phyloP scores from a whole-genome alignment of 2,113 vertebrate species.

The Pontoporia blainvillei region DNA sequence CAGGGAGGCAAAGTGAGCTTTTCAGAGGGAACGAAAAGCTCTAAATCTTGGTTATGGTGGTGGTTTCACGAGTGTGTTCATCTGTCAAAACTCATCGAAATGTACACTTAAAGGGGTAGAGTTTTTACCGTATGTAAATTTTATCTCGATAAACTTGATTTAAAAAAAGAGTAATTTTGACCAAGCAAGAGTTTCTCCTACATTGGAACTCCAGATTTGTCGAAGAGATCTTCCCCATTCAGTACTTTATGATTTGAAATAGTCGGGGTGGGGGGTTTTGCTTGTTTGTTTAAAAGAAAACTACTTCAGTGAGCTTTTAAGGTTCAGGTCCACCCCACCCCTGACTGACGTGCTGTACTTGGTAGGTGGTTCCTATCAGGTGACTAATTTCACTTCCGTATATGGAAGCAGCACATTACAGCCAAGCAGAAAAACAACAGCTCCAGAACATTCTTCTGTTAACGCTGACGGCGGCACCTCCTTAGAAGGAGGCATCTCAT shows the following conservation, averaged over 20 bases:
- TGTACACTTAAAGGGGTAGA: rapidly evolving
- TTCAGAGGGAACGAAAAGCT: neutral
- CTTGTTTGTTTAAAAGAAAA: neutral
- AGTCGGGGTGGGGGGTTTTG: neutral
- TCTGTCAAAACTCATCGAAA: neutral
- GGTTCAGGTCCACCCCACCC: neutral
- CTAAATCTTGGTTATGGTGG: rapidly evolving
- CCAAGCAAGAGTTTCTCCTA: neutral
- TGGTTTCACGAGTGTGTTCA: rapidly evolving
- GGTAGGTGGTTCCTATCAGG: rapidly evolving
- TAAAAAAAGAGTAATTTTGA: neutral
- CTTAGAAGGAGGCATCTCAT: slow-evolving; percentile 49
- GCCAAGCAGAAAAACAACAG: neutral
- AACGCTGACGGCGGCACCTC: slow-evolving; percentile 22
- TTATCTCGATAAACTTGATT: neutral
- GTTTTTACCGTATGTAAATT: neutral
- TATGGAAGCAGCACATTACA: rapidly evolving
- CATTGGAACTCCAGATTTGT: rapidly evolving
- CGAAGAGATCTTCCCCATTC: rapidly evolving
- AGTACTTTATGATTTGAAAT: neutral
- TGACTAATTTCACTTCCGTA: rapidly evolving
- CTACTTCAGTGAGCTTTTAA: no score
- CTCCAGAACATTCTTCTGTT: neutral
- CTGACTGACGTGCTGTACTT: rapidly evolving
- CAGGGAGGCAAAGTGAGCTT: neutral